Conservation (phyloP, 2,113 vertebrate genomes). For the Coptodon bakossiorum region DNA sequence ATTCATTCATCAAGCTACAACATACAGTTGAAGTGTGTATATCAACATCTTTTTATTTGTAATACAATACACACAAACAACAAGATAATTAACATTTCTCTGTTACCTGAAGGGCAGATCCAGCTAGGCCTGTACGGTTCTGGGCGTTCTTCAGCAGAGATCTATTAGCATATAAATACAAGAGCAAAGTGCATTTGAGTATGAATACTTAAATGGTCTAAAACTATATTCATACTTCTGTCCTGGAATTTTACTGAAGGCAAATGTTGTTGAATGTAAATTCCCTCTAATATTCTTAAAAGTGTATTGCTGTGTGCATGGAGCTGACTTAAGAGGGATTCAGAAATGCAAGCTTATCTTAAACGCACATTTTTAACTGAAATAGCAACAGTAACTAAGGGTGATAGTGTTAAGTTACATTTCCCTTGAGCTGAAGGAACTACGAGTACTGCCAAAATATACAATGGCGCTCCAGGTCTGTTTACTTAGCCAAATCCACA, state of each 20-base stretch:
- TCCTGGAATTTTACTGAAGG: background rate
- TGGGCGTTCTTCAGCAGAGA: conserved; percentile 92
- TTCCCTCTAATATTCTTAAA: background rate
- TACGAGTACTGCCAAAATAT: background rate
- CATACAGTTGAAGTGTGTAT: background rate
- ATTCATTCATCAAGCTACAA: background rate
- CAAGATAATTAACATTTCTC: conserved; percentile 14
- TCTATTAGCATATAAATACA: conserved; percentile 65
- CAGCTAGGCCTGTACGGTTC: conserved; percentile 81
- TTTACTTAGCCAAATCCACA: background rate
- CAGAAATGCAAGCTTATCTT: background rate
- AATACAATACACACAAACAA: background rate
- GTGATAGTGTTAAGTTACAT: background rate
- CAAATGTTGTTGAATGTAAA: background rate
- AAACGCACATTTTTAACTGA: background rate
- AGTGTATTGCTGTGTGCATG: background rate
- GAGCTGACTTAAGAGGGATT: background rate
- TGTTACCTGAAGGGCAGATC: conserved; percentile 87
- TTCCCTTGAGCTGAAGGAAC: background rate
- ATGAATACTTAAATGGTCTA: background rate
- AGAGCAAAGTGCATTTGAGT: background rate
- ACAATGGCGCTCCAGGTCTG: background rate
- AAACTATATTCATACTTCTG: background rate
- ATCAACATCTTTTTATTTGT: background rate
- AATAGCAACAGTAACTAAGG: background rate